These are phyloP conservation scores for Conger conger DNA, from an alignment of 2,113 vertebrate species.

Conservation along the genomic window DNA sequence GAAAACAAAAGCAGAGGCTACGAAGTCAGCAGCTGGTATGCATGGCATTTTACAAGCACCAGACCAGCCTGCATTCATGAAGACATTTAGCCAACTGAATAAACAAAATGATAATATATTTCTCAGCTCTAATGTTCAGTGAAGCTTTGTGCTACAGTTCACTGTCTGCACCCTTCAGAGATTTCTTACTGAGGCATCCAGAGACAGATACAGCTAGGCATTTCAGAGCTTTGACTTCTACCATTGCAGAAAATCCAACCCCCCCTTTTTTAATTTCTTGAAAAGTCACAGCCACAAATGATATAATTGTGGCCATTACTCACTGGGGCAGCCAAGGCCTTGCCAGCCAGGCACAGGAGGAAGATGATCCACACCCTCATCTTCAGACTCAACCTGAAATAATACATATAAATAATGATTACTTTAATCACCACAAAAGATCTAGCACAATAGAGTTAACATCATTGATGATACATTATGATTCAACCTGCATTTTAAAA, in stretches of 20 bases:
- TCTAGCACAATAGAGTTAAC: neutral
- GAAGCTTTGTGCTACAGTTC: neutral
- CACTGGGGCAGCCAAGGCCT: slow-evolving; percentile 85
- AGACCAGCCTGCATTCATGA: neutral
- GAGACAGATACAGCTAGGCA: neutral
- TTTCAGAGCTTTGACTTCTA: neutral
- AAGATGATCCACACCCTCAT: slow-evolving; percentile 96
- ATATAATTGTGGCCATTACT: slow-evolving; percentile 59
- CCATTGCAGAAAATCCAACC: neutral
- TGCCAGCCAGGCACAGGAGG: slow-evolving; percentile 89
- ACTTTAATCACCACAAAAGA: neutral
- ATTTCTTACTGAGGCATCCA: neutral
- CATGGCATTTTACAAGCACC: neutral
- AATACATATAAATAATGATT: neutral
- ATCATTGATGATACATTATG: neutral
- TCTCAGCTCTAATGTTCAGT: neutral
- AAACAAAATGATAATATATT: neutral
- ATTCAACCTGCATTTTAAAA: neutral
- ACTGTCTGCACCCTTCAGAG: neutral
- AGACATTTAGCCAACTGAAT: neutral
- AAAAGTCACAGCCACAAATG: too few relatives aligned
- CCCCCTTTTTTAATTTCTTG: neutral
- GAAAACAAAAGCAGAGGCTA: neutral
- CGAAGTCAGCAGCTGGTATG: neutral
- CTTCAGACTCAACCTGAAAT: slow-evolving; percentile 69